These are phyloP conservation scores for Cygnus olor DNA, from an alignment of 2,797 vertebrate species.

Conservation along the genomic window DNA sequence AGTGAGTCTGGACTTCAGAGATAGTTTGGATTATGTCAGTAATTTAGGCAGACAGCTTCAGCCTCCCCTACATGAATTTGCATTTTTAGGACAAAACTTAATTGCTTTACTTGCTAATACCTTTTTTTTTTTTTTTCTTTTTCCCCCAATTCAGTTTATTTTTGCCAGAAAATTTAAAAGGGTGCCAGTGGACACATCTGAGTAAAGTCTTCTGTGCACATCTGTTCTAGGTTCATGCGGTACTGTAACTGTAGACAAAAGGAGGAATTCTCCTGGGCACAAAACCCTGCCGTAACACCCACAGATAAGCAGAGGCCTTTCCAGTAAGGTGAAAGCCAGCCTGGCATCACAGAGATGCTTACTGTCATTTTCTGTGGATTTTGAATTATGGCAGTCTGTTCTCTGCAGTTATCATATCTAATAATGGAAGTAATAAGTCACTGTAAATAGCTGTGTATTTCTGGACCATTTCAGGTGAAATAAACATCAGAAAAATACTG, in stretches of 20 bases:
- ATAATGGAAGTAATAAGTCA: constrained; percentile 44
- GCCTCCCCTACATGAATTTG: background rate
- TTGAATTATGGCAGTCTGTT: constrained; percentile 56
- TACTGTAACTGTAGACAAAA: background rate
- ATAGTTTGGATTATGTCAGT: background rate
- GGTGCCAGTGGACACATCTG: background rate
- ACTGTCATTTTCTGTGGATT: constrained; percentile 36
- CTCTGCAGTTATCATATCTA: constrained; percentile 4
- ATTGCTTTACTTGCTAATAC: background rate
- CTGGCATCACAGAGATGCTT: background rate
- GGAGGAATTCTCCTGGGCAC: background rate
- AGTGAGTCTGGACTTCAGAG: background rate
- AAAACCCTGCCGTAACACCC: background rate
- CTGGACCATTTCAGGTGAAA: background rate
- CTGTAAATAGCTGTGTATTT: constrained; percentile 8
- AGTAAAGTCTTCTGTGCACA: background rate
- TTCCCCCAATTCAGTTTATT: background rate
- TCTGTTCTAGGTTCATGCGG: background rate
- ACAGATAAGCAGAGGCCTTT: background rate
- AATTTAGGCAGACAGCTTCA: background rate
- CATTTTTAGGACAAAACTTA: background rate
- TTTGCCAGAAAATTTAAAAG: background rate
- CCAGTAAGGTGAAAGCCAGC: background rate
- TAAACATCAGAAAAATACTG: background rate
- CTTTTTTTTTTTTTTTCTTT: background rate